Conservation (phyloP, 2,888 invertebrate species). For the Parasteatoda lunata region DNA sequence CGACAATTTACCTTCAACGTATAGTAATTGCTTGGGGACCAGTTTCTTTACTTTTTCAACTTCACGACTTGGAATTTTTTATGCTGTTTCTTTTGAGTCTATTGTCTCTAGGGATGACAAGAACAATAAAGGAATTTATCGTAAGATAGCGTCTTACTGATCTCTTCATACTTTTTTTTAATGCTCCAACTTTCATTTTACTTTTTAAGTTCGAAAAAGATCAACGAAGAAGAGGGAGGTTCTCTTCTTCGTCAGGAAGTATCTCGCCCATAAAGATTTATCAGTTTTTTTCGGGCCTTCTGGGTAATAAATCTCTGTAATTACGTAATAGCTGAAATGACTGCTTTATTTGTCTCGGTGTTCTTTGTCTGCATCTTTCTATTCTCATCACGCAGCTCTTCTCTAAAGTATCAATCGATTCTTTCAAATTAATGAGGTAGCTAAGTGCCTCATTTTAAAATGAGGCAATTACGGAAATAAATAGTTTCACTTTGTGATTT, state of each 20-base stretch:
- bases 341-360: constrained; percentile 43
- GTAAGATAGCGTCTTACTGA: constrained; percentile 40
- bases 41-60: constrained; percentile 8
- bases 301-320: constrained; percentile 54
- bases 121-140: constrained; percentile 20
- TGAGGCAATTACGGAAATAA: constrained; percentile 32
- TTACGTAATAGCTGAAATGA: constrained; percentile 57
- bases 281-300: constrained; percentile 38
- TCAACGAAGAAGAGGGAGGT: constrained; percentile 25
- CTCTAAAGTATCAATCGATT: constrained; percentile 36
- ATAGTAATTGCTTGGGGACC: constrained; percentile 1
- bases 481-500: not conserved
- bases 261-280: constrained; percentile 55
- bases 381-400: constrained; percentile 20
- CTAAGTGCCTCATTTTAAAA: constrained; percentile 47
- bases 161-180: constrained; percentile 38
- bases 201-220: constrained; percentile 28
- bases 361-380: constrained; percentile 31
- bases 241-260: constrained; percentile 50
- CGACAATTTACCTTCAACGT: not conserved
- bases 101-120: constrained; percentile 12
- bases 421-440: constrained; percentile 34
- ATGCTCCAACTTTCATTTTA: constrained; percentile 37
- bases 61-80: constrained; percentile 2
- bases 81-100: not conserved